Evolutionary conservation across 2,113 vertebrate species (phyloP).

Genomic region (Sinocyclocheilus rhinocerous): DNA sequence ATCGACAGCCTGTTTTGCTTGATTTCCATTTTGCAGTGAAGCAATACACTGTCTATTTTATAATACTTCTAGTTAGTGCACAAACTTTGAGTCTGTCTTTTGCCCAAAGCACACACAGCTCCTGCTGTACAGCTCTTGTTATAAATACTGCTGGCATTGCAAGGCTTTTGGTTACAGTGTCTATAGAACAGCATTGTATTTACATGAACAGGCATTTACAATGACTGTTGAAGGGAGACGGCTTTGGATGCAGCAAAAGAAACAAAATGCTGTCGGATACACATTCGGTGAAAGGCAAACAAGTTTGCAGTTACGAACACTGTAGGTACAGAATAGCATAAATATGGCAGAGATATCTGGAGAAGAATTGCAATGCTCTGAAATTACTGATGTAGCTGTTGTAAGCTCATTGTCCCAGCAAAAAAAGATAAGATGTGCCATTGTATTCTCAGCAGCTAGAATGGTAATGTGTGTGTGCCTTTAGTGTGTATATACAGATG

Average conservation of each 20-base stretch:
- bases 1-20: neutral
- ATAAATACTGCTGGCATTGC: conserved; percentile 10
- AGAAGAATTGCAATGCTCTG: neutral
- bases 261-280: neutral
- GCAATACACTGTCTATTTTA: neutral
- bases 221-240: neutral
- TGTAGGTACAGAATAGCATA: neutral
- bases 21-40: neutral
- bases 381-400: conserved; percentile 14
- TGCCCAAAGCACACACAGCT: neutral
- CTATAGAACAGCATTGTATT: neutral
- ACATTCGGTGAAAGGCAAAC: neutral
- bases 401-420: conserved; percentile 21
- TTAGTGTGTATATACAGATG: neutral
- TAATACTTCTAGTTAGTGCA: neutral
- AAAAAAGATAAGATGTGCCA: conserved; percentile 11
- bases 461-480: neutral
- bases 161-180: neutral
- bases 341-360: conserved; percentile 6
- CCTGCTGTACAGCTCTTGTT: neutral
- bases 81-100: neutral
- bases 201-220: conserved; percentile 8
- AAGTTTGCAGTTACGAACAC: neutral
- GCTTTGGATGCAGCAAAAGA: neutral
- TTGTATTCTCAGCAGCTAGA: neutral